These are phyloP conservation scores for Leucania comma DNA, from an alignment of 2,888 invertebrate species.

Conservation along the genomic window DNA sequence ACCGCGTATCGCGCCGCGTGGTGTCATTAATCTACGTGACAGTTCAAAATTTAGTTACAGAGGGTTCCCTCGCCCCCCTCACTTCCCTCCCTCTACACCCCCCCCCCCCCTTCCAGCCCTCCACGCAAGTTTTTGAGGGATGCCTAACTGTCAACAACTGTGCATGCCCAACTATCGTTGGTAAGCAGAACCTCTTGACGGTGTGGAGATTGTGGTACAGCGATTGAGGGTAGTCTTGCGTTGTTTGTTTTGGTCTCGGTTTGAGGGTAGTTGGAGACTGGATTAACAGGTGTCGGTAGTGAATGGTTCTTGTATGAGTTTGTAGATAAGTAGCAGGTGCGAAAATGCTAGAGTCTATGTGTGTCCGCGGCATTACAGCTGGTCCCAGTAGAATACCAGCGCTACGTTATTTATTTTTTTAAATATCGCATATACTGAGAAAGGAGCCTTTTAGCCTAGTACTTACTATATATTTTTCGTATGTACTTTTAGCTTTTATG, in stretches of 20 bases:
- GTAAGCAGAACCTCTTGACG: conserved; percentile 36
- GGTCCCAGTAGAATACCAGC: too few relatives aligned
- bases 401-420: too few relatives aligned
- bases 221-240: conserved; percentile 1
- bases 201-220: conserved; percentile 23
- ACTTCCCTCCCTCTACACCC: conserved; percentile 58
- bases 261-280: conserved; percentile 17
- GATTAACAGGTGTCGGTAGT: conserved; percentile 4
- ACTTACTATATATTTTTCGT: too few relatives aligned
- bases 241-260: conserved; percentile 28
- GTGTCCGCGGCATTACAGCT: too few relatives aligned
- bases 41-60: conserved; percentile 91
- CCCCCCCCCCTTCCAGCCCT: conserved; percentile 62
- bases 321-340: background rate
- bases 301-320: background rate
- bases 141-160: conserved; percentile 70
- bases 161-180: conserved; percentile 54
- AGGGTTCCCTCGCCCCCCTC: conserved; percentile 80
- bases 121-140: conserved; percentile 85
- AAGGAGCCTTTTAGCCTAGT: too few relatives aligned
- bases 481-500: too few relatives aligned
- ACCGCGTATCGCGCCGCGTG: conserved; percentile 90
- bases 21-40: conserved; percentile 91
- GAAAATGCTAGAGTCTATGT: background rate
- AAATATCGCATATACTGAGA: too few relatives aligned